Evolutionary conservation across 2,797 vertebrate species (phyloP), one percentile per base, ranked within the genome.

Genomic region (Falco berigora): DNA sequence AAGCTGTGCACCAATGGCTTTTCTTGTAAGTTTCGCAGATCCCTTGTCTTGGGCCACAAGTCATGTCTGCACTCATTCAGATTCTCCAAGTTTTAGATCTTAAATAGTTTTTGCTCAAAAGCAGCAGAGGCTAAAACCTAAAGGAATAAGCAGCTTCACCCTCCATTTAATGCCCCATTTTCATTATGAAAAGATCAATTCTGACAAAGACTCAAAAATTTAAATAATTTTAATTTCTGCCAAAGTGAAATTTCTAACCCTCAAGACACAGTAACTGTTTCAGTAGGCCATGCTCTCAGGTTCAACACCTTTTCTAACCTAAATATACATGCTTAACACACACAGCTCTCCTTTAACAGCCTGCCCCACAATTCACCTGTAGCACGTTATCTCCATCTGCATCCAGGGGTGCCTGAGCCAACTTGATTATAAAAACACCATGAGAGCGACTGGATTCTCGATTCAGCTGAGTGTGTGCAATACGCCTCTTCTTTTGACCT

Each of bases 401-500:
- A 97, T 99, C 99, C 76, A 99, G 97, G 4, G 99, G 99, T 4
- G 99, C 99, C 97, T 99, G 99, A 8, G 98, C 99, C 97, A 99
- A 92, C 96, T 99, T 99, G 58, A 99, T 98, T 10, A 98, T 98
- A 95, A 99, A 99, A n/a, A 99, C 99, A 3, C 99, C 99, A 91
- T 99, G 99, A 9, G 99, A 99, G 81, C 99, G 99, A 85, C 99
- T 99, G 30, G 99, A 99, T 95, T 99, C 99, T 1, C 98, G 98
- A 92, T 99, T 99, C 94, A 99, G 97, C 86, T 99, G 98, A 1
- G 99, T 99, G 97, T 99, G 99, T 0, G 99, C 99, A 66, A 99
- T 99, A 56, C 99, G 98, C 78, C 99, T 98, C 97, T 98, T 99
- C 96, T 99, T 99, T 92, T 99, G 99, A 89, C 99, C 99, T 99